phyloP scores from a whole-genome alignment of 2,888 invertebrate genomes.

The Aleiodes leptofemur region DNA sequence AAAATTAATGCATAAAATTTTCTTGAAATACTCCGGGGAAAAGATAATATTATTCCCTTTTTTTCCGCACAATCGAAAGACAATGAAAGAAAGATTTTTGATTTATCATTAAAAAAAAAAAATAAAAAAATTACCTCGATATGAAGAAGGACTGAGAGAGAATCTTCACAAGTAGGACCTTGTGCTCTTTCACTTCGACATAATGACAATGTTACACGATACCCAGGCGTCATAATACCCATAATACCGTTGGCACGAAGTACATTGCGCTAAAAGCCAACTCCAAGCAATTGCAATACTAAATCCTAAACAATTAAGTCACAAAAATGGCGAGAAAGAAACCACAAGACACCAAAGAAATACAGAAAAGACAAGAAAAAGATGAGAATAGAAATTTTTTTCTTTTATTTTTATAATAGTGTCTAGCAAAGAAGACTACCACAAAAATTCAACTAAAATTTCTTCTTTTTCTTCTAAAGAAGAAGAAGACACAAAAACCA shows the following conservation, averaged over 20 bases:
- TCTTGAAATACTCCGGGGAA: no score
- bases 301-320: constrained; percentile 25
- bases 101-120: constrained; percentile 9
- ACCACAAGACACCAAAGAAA: constrained; percentile 37
- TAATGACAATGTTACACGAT: constrained; percentile 56
- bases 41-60: no score
- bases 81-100: constrained; percentile 7
- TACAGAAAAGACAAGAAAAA: constrained; percentile 14
- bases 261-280: constrained; percentile 38
- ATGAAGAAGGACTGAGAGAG: constrained; percentile 47
- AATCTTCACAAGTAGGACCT: constrained; percentile 60
- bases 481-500: no score
- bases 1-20: no score
- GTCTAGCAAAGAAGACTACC: not conserved
- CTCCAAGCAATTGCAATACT: constrained; percentile 22
- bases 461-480: not conserved
- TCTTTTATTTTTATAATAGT: not conserved
- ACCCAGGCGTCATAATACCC: constrained; percentile 39
- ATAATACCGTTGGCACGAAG: constrained; percentile 48
- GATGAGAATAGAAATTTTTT: not conserved
- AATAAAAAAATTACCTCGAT: not conserved
- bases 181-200: constrained; percentile 71
- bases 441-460: not conserved
- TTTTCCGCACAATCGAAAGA: no score
- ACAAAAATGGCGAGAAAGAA: constrained; percentile 18